Conservation (phyloP, 2,888 invertebrate species). For the Kuschelorhynchus macadamiae region DNA sequence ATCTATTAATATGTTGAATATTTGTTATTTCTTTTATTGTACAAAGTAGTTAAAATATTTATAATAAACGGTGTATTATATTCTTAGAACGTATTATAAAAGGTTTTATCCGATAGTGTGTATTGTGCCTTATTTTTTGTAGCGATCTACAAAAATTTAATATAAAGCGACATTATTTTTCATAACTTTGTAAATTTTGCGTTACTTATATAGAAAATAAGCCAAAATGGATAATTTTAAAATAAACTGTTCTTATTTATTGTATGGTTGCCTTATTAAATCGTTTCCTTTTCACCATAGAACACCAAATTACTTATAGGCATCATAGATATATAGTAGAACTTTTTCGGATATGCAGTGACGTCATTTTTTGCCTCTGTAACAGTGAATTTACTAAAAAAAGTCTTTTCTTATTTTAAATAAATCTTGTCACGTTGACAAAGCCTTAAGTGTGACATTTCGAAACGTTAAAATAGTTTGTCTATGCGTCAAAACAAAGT, state of each 20-base stretch:
- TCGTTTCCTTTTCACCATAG: not conserved
- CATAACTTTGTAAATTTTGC: conserved; percentile 37
- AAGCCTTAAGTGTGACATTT: too few species aligned
- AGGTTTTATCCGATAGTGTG: conserved; percentile 29
- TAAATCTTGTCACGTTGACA: too few species aligned
- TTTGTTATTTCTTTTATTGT: conserved; percentile 45
- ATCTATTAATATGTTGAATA: conserved; percentile 44
- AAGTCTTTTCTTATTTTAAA: too few species aligned
- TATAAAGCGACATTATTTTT: conserved; percentile 38
- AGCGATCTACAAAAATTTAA: conserved; percentile 37
- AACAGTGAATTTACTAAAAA: too few species aligned
- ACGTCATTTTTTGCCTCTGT: too few species aligned
- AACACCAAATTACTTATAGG: too few species aligned
- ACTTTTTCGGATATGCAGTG: too few species aligned
- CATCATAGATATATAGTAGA: too few species aligned
- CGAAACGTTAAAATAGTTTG: too few species aligned
- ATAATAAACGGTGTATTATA: conserved; percentile 34
- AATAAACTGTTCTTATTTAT: conserved; percentile 64
- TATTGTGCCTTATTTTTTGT: conserved; percentile 44
- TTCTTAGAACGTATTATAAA: conserved; percentile 26
- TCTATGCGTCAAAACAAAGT: too few species aligned
- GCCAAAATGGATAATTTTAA: conserved; percentile 61
- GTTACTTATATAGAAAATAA: conserved; percentile 59
- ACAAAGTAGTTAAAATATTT: conserved; percentile 42
- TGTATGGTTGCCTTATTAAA: conserved; percentile 21